Conservation (phyloP, 1,140 invertebrate species). For the Panagrolaimus sp. region DNA sequence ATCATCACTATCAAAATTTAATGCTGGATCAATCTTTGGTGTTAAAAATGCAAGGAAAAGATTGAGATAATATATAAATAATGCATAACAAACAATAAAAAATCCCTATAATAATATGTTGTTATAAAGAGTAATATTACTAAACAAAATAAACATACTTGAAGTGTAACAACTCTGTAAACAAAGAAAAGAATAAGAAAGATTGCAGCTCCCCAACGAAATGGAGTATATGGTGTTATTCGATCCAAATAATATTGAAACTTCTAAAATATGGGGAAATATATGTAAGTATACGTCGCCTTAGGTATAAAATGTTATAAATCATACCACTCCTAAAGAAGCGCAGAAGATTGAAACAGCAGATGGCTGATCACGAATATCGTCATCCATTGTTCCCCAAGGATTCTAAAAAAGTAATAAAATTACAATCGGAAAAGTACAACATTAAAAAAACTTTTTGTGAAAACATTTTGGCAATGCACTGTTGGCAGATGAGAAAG, state of each 20-base stretch:
- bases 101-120: too few species aligned
- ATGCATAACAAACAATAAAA: conserved; percentile 97
- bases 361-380: conserved; percentile 29
- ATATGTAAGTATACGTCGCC: not conserved
- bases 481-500: too few species aligned
- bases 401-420: too few species aligned
- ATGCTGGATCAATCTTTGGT: conserved; percentile 88
- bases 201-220: conserved; percentile 51
- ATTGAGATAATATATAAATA: conserved; percentile 98
- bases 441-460: too few species aligned
- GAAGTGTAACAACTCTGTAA: conserved; percentile 33
- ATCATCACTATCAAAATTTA: conserved; percentile 51
- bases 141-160: conserved; percentile 22
- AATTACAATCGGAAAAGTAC: too few species aligned
- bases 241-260: conserved; percentile 57
- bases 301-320: conserved; percentile 9
- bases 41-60: conserved; percentile 98
- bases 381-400: conserved; percentile 19
- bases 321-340: conserved; percentile 32
- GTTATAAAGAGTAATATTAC: too few species aligned
- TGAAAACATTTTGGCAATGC: too few species aligned
- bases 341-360: conserved; percentile 18
- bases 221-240: conserved; percentile 50
- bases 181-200: conserved; percentile 31
- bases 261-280: conserved; percentile 34